Base-by-base conservation (phyloP, 1,140 invertebrate species). In the Bacillus rossius region DNA sequence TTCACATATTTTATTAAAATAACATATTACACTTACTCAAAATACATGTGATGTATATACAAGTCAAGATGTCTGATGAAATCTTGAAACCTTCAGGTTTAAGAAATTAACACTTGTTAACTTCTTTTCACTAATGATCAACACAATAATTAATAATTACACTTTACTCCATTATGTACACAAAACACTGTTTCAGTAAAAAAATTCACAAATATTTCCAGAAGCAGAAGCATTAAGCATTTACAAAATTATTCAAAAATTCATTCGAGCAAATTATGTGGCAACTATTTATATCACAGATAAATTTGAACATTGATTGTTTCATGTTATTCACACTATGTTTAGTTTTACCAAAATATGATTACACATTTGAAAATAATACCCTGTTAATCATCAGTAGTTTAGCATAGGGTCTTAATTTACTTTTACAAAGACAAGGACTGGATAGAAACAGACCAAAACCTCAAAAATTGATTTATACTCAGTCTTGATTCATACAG, bases 391-490 rank as follows among this genome's bases (percentile, higher is more conserved):
- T 29, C 34, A 29, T 26, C 16, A 50, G n/a, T 17, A 8, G 34
- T 19, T 19, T 34, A 50, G 26, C 48, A 50, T 26, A 50, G 48
- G 37, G 26, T 50, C 34, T 25, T 50, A 23, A 26, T 50, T 34
- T 17, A 2, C 16, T 19, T n/a, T 17, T 29, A 50, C 16, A 29
- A 50, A 50, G 37, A 50, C 25, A 50, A 55, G 43, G 8, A 38
- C 53, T 55, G 53, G n/a, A n/a, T n/a, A n/a, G n/a, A n/a, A n/a
- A n/a, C n/a, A n/a, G n/a, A n/a, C n/a, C n/a, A n/a, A n/a, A n/a
- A n/a, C n/a, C n/a, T n/a, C n/a, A n/a, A 55, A 55, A 55, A 55
- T 55, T 55, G 40, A 20, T 55, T 55, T 17, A n/a, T 55, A 26
- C 34, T 55, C 53, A 55, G n/a, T 55, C 53, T 34, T 34, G 4